Evolutionary conservation across 2,113 vertebrate genomes (phyloP), one percentile per base, ranked within the genome.

Genomic region (Herpetotheres cachinnans): DNA sequence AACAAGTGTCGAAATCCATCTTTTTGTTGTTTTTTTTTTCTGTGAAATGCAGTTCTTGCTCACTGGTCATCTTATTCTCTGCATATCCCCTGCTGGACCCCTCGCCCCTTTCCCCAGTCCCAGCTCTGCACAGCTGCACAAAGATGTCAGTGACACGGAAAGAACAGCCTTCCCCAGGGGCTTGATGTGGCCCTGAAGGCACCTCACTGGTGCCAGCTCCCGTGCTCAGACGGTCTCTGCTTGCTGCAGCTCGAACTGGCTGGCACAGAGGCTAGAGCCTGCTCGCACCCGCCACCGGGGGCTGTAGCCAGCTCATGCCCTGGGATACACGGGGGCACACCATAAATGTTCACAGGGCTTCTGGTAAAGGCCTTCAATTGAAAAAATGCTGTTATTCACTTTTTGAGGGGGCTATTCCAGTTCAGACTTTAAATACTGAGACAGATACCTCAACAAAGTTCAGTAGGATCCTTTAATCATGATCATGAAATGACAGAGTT

Each of bases 201-300:
- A 36, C 52, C 67, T 92, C 1, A 0, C 49, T 56, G 52, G 27
- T 79, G 65, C 62, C 89, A 76, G 54, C 24, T 71, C 79, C 67
- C 1, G 0, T 40, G 73, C 56, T 87, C 58, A 24, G 63, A 62
- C 54, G 69, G 52, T 47, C 69, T 82, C 65, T 67, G 55, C 65
- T 86, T 74, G 32, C 59, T 49, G 36, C 84, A 82, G 38, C 62
- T 83, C 1, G 2, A 73, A 1, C 58, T 58, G 71, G 21, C 58
- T 76, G 62, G 25, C 34, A 38, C 16, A 2, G 47, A 58, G 26
- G 47, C 24, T 42, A 17, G 59, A 84, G 30, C 67, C 65, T 30
- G 13, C 44, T 44, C 1, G 0, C 63, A 30, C 47, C 74, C 9
- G 2, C 34, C 25, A 6, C 25, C 1, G 2, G 6, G 25, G 16